phyloP scores from a whole-genome alignment of 2,797 vertebrate genomes.

The Periparus ater region DNA sequence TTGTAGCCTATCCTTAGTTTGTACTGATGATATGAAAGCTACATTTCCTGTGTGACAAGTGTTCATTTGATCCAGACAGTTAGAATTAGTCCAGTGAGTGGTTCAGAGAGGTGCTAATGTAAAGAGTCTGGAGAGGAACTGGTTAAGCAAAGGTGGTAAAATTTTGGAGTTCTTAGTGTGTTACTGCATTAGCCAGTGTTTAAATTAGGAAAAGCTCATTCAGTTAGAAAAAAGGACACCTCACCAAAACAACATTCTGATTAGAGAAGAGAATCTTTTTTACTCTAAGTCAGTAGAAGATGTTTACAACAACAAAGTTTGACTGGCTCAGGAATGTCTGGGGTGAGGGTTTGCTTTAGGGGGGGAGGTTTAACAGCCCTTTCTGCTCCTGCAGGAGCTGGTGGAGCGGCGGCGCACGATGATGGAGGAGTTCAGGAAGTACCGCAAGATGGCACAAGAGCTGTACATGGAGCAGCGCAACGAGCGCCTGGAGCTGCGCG shows the following conservation, averaged over 20 bases:
- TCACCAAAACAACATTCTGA: background rate
- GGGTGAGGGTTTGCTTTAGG: rapidly evolving
- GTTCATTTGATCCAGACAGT: background rate
- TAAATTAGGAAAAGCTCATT: background rate
- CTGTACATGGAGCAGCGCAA: constrained; percentile 87
- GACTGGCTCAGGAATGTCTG: rapidly evolving
- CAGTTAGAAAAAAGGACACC: background rate
- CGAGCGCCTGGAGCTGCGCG: constrained; percentile 91
- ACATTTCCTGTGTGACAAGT: background rate
- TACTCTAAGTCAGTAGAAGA: background rate
- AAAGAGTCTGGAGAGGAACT: background rate
- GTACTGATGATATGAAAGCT: background rate
- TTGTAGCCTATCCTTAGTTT: background rate
- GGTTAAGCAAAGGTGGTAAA: background rate
- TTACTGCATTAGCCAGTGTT: background rate
- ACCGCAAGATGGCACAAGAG: constrained; percentile 86
- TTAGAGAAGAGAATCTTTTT: background rate
- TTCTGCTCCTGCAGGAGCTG: background rate
- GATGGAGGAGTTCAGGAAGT: constrained; percentile 95
- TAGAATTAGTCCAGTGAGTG: background rate
- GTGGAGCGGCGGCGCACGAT: constrained; percentile 92
- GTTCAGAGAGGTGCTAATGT: background rate
- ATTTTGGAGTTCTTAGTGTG: background rate
- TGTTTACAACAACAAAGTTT: background rate
- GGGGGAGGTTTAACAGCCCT: background rate